A percentile compares a stretch with the other conserved stretches of the same genome.
These are phyloP conservation scores for Drosophila setifemur DNA, from an alignment of 1,140 invertebrate genomes.

Conservation along the genomic window DNA sequence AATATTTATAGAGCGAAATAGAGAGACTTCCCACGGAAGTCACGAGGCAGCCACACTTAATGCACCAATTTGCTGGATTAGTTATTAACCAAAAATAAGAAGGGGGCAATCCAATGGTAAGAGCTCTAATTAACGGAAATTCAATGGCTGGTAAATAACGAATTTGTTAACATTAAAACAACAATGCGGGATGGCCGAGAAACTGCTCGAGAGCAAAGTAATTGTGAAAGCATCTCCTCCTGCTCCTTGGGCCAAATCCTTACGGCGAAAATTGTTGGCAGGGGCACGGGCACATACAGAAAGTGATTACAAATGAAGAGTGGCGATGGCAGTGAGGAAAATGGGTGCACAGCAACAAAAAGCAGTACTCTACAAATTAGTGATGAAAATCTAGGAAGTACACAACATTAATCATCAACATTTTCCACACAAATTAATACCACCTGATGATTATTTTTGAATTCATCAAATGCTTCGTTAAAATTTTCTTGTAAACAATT, in stretches of 20 bases:
- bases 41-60: not conserved
- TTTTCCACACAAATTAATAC: too few relatives aligned
- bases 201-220: constrained; percentile 5
- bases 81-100: constrained; percentile 23
- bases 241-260: constrained; percentile 60
- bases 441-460: too few relatives aligned
- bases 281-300: constrained; percentile 28
- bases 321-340: constrained; percentile 1
- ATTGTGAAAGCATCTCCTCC: constrained; percentile 32
- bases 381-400: too few relatives aligned
- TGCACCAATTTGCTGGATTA: constrained; percentile 9
- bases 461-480: too few relatives aligned
- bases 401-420: too few relatives aligned
- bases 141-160: constrained; percentile 53
- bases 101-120: constrained; percentile 14
- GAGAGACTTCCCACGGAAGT: too few relatives aligned
- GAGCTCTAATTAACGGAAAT: constrained; percentile 55
- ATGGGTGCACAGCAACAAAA: not conserved
- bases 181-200: constrained; percentile 26
- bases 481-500: too few relatives aligned
- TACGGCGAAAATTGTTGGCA: constrained; percentile 46
- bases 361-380: not conserved
- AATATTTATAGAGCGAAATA: constrained; percentile 33
- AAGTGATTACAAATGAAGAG: constrained; percentile 72
- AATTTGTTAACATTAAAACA: constrained; percentile 60